A percentile compares a stretch with the other conserved stretches of the same genome.
Evolutionary conservation across 1,140 invertebrate genomes (phyloP).

Genomic region (Teleopsis dalmanni): DNA sequence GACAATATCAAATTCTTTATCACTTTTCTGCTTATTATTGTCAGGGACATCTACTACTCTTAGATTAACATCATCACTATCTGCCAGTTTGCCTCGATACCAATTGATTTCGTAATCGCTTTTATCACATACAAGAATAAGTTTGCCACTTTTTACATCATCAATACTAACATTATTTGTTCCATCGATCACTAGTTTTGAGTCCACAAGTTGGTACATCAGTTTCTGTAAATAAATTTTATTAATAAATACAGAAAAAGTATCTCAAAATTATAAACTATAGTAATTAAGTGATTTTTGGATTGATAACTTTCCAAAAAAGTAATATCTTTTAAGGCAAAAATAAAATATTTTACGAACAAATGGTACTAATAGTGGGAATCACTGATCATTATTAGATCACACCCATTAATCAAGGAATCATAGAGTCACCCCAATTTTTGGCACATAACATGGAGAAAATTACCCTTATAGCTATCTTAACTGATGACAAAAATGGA

Average conservation of each 20-base stretch:
- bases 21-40: conserved; percentile 22
- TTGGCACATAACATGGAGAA: too few relatives aligned
- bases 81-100: conserved; percentile 25
- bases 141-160: conserved; percentile 27
- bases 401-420: too few relatives aligned
- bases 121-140: conserved; percentile 36
- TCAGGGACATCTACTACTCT: too few relatives aligned
- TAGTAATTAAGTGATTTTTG: neutral
- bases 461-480: too few relatives aligned
- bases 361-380: too few relatives aligned
- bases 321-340: too few relatives aligned
- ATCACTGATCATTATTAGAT: too few relatives aligned
- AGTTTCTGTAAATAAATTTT: conserved; percentile 15
- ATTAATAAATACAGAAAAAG: neutral
- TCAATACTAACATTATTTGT: conserved; percentile 22
- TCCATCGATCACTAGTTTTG: conserved; percentile 23
- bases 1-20: conserved; percentile 30
- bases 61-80: too few relatives aligned
- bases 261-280: neutral
- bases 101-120: conserved; percentile 23
- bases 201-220: conserved; percentile 24
- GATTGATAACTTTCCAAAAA: too few relatives aligned
- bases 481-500: too few relatives aligned
- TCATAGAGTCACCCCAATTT: too few relatives aligned
- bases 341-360: too few relatives aligned